These are phyloP conservation scores for Mola mola DNA, from an alignment of 2,113 vertebrate genomes.

Conservation along the genomic window DNA sequence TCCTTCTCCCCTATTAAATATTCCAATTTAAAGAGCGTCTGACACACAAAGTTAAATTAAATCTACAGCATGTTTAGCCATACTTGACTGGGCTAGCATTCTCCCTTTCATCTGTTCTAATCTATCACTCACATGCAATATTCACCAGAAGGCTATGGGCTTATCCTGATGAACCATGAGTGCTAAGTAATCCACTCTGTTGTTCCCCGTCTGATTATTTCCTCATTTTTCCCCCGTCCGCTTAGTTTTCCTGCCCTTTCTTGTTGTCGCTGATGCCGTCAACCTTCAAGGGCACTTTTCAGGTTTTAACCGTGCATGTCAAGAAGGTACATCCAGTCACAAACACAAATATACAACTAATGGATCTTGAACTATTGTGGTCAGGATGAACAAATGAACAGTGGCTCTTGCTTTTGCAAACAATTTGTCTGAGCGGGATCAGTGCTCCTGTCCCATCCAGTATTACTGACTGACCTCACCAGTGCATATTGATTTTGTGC, in stretches of 20 bases:
- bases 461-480: constrained; percentile 40
- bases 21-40: constrained; percentile 20
- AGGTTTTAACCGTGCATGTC: constrained; percentile 3
- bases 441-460: constrained; percentile 47
- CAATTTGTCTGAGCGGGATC: constrained; percentile 39
- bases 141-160: constrained; percentile 49
- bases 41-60: constrained; percentile 40
- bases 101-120: constrained; percentile 51
- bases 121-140: constrained; percentile 52
- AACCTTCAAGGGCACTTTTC: constrained; percentile 33
- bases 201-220: constrained; percentile 55
- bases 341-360: constrained; percentile 15
- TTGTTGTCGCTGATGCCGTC: constrained; percentile 16
- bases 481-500: constrained; percentile 64
- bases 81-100: constrained; percentile 29
- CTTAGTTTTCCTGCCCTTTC: constrained; percentile 6
- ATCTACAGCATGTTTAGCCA: constrained; percentile 43
- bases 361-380: constrained; percentile 27
- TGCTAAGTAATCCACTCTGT: constrained; percentile 62
- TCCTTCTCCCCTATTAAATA: constrained; percentile 15
- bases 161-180: constrained; percentile 59
- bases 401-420: constrained; percentile 24
- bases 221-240: constrained; percentile 1
- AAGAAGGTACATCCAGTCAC: constrained; percentile 1
- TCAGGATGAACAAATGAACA: constrained; percentile 34